A percentile compares a stretch with the other conserved stretches of the same genome.
Conservation (phyloP, 2,113 vertebrate species). For the Euleptes europaea region DNA sequence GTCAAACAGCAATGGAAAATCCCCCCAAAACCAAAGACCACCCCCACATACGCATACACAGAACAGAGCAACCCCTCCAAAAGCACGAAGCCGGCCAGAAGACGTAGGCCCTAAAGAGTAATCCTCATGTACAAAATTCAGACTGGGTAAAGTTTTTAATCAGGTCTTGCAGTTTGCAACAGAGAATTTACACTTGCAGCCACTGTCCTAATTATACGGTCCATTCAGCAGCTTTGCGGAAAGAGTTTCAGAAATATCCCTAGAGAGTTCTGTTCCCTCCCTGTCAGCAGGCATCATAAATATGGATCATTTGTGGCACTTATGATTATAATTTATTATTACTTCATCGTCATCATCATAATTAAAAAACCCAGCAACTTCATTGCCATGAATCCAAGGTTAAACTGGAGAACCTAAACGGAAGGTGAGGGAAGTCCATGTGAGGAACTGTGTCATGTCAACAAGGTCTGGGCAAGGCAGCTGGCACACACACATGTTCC, state of each 20-base stretch:
- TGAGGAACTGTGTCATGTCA: neutral
- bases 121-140: neutral
- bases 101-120: rapidly evolving
- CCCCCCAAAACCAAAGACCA: too few relatives aligned
- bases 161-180: neutral
- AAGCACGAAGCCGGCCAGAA: neutral
- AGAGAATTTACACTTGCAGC: neutral
- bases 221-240: neutral
- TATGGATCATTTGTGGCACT: conserved; percentile 35
- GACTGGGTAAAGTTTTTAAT: neutral
- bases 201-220: conserved; percentile 3
- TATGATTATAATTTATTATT: too few relatives aligned
- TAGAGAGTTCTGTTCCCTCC: conserved; percentile 8
- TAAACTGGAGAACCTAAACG: conserved; percentile 49
- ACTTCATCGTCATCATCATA: conserved; percentile 46
- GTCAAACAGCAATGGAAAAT: too few relatives aligned
- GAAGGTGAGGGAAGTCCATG: conserved; percentile 1
- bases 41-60: too few relatives aligned
- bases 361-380: conserved; percentile 26
- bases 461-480: neutral
- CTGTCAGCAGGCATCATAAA: conserved; percentile 28
- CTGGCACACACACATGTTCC: neutral
- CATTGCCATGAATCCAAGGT: conserved; percentile 58
- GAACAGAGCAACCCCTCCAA: too few relatives aligned
- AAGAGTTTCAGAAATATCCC: neutral